Evolutionary conservation across 2,797 vertebrate species (phyloP).

Genomic region (Leucoraja ocellata): DNA sequence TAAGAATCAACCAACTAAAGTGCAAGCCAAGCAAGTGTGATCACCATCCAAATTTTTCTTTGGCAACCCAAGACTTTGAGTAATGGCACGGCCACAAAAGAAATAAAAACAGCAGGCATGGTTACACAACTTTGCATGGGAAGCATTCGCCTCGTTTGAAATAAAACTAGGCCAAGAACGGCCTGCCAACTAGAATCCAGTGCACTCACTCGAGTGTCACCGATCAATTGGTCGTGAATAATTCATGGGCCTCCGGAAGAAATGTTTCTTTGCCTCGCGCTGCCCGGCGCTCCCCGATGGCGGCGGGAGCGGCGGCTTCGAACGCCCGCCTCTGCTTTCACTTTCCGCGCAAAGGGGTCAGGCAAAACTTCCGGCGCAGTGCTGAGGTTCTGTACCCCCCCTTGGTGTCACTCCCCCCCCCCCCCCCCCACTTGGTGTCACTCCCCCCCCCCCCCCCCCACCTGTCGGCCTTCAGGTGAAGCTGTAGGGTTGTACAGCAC

Average conservation of each 20-base stretch:
- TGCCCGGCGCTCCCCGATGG: not conserved
- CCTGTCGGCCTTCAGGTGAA: no score
- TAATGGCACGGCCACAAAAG: conserved; percentile 26
- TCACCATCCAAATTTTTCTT: conserved; percentile 23
- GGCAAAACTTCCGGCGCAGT: no score
- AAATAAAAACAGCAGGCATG: conserved; percentile 37
- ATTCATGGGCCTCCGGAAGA: not conserved
- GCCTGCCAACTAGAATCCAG: conserved; percentile 27
- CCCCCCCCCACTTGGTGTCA: no score
- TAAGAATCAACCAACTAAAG: conserved; percentile 47
- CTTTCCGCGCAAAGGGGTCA: no score
- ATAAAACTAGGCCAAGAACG: conserved; percentile 22
- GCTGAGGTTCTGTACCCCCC: no score
- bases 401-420: no score
- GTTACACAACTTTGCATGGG: conserved; percentile 35
- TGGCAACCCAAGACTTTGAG: conserved; percentile 26
- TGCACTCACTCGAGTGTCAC: conserved; percentile 6
- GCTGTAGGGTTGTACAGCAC: no score
- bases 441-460: no score
- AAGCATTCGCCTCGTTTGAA: conserved; percentile 32
- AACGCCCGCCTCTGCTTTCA: not conserved
- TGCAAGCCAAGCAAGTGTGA: conserved; percentile 10
- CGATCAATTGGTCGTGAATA: conserved; percentile 34
- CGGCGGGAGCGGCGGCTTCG: not conserved
- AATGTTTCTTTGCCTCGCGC: conserved; percentile 10